These are phyloP conservation scores for Chaetodon trifascialis DNA, from an alignment of 2,113 vertebrate genomes.

Conservation along the genomic window DNA sequence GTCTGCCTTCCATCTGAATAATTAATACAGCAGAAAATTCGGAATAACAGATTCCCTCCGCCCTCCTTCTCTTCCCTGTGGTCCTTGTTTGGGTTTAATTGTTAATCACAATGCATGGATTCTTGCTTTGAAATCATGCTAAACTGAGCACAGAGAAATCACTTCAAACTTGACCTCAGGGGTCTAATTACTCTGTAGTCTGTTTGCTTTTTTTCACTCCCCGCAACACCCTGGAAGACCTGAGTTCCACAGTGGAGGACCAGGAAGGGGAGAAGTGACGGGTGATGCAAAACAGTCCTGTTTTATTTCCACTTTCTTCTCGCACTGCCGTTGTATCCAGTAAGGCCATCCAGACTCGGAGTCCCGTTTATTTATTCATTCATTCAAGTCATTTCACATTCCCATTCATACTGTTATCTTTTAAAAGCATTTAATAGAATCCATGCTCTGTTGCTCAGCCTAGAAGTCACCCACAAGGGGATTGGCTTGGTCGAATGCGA, in stretches of 20 bases:
- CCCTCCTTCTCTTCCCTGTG: constrained; percentile 26
- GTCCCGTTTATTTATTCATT: constrained; percentile 43
- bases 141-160: constrained; percentile 57
- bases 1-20: constrained; percentile 47
- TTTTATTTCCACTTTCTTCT: constrained; percentile 40
- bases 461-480: constrained; percentile 23
- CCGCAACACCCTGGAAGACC: constrained; percentile 43
- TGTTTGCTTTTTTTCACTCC: constrained; percentile 28
- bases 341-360: background rate
- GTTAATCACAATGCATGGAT: constrained; percentile 55
- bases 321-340: constrained; percentile 1
- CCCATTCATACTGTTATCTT: constrained; percentile 40
- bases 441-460: constrained; percentile 33
- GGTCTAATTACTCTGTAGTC: constrained; percentile 59
- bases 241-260: constrained; percentile 44
- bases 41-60: constrained; percentile 39
- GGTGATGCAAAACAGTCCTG: constrained; percentile 55
- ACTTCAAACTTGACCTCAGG: constrained; percentile 63
- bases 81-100: constrained; percentile 58
- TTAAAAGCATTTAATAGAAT: constrained; percentile 55
- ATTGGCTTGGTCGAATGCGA: constrained; percentile 20
- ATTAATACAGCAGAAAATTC: constrained; percentile 47
- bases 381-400: constrained; percentile 42
- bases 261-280: constrained; percentile 40
- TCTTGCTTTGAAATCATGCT: constrained; percentile 56